Conservation (phyloP, 1,140 invertebrate species). For the Cherax quadricarinatus region DNA sequence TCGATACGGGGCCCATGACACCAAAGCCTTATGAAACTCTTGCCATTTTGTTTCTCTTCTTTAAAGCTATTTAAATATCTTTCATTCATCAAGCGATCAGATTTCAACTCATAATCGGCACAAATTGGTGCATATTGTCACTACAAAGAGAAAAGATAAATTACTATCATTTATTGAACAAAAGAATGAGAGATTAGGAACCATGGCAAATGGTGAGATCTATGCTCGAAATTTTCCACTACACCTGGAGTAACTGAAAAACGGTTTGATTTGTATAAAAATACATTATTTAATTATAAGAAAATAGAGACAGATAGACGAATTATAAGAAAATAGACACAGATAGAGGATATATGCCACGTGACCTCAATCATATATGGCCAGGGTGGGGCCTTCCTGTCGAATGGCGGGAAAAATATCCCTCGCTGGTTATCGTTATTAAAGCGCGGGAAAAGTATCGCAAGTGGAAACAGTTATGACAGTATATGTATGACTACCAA, state of each 20-base stretch:
- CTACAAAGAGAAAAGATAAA: no score
- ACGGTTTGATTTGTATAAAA: neutral
- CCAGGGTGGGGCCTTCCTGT: neutral
- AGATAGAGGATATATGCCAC: neutral
- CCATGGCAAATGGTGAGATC: neutral
- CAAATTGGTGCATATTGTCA: no score
- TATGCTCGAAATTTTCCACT: neutral
- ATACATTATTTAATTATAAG: neutral
- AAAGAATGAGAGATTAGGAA: neutral
- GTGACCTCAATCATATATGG: neutral
- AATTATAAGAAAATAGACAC: neutral
- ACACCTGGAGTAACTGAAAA: neutral
- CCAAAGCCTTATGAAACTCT: slow-evolving; percentile 35
- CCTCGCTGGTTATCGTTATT: neutral
- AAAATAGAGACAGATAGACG: neutral
- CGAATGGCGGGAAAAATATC: slow-evolving; percentile 20
- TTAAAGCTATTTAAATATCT: neutral
- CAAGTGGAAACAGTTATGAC: neutral
- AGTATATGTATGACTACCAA: no score
- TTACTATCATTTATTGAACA: neutral
- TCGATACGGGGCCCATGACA: slow-evolving; percentile 49
- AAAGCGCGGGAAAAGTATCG: slow-evolving; percentile 7
- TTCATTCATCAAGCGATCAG: no score
- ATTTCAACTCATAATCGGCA: no score
- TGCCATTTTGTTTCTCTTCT: slow-evolving; percentile 38